These are phyloP conservation scores for Clitarchus hookeri DNA, from an alignment of 2,888 invertebrate genomes.

Conservation along the genomic window DNA sequence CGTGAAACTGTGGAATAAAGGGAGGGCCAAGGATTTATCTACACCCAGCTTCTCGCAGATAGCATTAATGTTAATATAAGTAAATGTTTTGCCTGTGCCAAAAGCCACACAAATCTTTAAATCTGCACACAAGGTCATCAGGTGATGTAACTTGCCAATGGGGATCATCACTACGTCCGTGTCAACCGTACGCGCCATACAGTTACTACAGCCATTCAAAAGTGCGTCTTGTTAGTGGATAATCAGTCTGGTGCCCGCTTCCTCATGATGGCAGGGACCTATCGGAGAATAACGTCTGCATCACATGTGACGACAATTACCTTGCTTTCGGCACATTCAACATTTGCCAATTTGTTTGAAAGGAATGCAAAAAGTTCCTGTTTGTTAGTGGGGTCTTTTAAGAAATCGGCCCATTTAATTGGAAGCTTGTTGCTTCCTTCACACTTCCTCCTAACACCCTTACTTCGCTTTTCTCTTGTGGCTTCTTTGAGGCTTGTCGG, in stretches of 20 bases:
- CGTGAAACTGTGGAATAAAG: no score
- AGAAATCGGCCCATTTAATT: no score
- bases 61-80: no score
- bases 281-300: background rate
- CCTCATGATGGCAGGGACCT: constrained; percentile 3
- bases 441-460: background rate
- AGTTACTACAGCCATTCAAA: background rate
- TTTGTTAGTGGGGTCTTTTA: no score
- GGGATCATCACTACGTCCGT: background rate
- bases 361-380: no score
- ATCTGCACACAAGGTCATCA: constrained; percentile 19
- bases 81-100: background rate
- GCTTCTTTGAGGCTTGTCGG: constrained; percentile 5
- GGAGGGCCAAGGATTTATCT: no score
- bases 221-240: constrained; percentile 15
- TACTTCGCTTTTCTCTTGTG: constrained; percentile 11
- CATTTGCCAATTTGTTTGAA: no score
- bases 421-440: background rate
- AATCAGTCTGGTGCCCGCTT: background rate
- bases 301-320: constrained; percentile 18
- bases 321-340: no score
- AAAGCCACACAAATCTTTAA: background rate
- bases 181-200: constrained; percentile 8
- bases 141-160: background rate
- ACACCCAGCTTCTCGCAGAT: no score